These are phyloP conservation scores for Iphiclides podalirius DNA, from an alignment of 2,888 invertebrate species.

Conservation along the genomic window DNA sequence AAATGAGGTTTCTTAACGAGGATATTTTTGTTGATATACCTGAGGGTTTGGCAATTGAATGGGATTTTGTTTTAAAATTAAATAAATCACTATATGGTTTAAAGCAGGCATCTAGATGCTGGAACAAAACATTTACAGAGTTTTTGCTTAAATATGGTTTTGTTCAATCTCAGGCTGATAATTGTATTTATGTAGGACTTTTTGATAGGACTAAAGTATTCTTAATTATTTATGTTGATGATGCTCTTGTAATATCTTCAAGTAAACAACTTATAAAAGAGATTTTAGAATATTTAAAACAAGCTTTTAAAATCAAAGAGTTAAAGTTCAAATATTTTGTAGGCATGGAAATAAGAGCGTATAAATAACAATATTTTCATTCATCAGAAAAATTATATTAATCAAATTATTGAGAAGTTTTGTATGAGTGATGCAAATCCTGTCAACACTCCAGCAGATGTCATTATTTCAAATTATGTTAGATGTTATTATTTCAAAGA, in stretches of 20 bases:
- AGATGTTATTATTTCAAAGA: slow-evolving; percentile 23
- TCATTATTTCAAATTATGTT: no score
- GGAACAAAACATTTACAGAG: slow-evolving; percentile 30
- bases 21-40: slow-evolving; percentile 33
- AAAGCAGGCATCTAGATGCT: slow-evolving; percentile 34
- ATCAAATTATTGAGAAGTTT: slow-evolving; percentile 33
- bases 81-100: slow-evolving; percentile 35
- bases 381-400: slow-evolving; percentile 29
- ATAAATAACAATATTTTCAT: slow-evolving; percentile 27
- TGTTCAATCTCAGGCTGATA: slow-evolving; percentile 29
- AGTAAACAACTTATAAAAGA: slow-evolving; percentile 16
- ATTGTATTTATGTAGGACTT: slow-evolving; percentile 32
- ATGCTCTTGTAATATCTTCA: slow-evolving; percentile 30
- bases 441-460: slow-evolving; percentile 22
- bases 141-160: slow-evolving; percentile 33
- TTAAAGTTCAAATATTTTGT: slow-evolving; percentile 29
- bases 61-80: slow-evolving; percentile 25
- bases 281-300: slow-evolving; percentile 27
- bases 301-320: slow-evolving; percentile 32
- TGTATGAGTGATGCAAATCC: slow-evolving; percentile 29
- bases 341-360: no score
- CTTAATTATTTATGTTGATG: slow-evolving; percentile 37
- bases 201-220: slow-evolving; percentile 31
- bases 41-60: slow-evolving; percentile 21
- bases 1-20: slow-evolving; percentile 28